Evolutionary conservation across 2,888 invertebrate species (phyloP).

Genomic region (Callosobruchus maculatus): DNA sequence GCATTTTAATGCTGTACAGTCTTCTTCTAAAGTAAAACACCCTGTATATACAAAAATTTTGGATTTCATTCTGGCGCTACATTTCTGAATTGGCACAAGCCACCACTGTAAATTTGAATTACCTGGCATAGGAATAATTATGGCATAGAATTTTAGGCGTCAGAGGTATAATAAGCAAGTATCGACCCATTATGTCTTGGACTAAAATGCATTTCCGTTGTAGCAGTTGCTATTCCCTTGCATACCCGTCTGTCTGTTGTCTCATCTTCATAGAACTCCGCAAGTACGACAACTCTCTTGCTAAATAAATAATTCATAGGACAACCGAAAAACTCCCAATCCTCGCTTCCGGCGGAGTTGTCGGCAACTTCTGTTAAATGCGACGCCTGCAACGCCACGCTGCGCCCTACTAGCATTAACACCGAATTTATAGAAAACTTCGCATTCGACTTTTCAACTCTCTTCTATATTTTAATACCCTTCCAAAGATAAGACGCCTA

Average conservation of each 20-base stretch:
- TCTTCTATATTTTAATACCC: conserved; percentile 3
- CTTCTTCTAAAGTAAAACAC: too few relatives aligned
- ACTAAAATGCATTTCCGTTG: too few relatives aligned
- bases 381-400: neutral
- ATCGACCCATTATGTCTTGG: too few relatives aligned
- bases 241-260: neutral
- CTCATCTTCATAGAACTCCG: neutral
- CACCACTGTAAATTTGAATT: too few relatives aligned
- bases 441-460: conserved; percentile 2
- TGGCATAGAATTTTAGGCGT: too few relatives aligned
- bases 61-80: too few relatives aligned
- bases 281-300: neutral
- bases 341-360: neutral
- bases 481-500: conserved; percentile 1
- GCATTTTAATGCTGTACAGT: too few relatives aligned
- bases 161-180: too few relatives aligned
- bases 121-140: too few relatives aligned
- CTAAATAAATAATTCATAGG: neutral
- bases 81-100: too few relatives aligned
- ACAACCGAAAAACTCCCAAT: neutral
- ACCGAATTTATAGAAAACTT: conserved; percentile 4
- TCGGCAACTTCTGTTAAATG: neutral
- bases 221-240: too few relatives aligned
- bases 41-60: too few relatives aligned
- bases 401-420: neutral